Evolutionary conservation across 64 coral and sea anemone species (phyloP).

Genomic region (Montipora capricornis): DNA sequence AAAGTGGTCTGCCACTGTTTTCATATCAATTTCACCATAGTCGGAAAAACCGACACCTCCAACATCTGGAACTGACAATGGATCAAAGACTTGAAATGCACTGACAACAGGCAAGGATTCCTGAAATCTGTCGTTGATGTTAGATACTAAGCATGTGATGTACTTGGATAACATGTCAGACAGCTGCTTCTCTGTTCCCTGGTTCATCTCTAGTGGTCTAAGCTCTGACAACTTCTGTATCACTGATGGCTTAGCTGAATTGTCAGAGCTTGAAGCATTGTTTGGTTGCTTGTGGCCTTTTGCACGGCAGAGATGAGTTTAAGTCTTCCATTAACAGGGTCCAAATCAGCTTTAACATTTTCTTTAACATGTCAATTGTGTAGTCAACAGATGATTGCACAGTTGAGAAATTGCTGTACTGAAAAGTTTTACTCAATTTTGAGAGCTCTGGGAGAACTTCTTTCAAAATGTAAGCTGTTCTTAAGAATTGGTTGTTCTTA

Average conservation of each 20-base stretch:
- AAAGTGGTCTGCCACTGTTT: not conserved
- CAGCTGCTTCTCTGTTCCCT: not conserved
- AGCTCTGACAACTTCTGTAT: not conserved
- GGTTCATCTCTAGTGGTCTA: not conserved
- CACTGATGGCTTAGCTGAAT: conserved; percentile 1
- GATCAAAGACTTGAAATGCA: conserved; percentile 1
- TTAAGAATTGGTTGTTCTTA: conserved; percentile 6
- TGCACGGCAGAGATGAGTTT: not conserved
- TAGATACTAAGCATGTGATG: not conserved
- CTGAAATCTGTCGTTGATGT: not conserved
- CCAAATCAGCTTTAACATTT: conserved; percentile 27
- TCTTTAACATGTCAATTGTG: conserved; percentile 3
- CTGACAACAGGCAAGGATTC: not conserved
- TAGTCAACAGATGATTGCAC: conserved; percentile 31
- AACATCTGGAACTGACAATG: not conserved
- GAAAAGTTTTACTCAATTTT: conserved; percentile 10
- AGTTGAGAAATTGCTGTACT: conserved; percentile 20
- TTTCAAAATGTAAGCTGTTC: conserved; percentile 19
- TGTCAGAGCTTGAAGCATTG: not conserved
- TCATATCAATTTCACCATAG: not conserved
- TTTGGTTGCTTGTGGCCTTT: not conserved
- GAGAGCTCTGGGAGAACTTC: not conserved
- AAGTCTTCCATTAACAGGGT: conserved; percentile 3
- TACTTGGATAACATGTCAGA: not conserved
- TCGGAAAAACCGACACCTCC: not conserved